A percentile compares a stretch with the other conserved stretches of the same genome.
These are phyloP conservation scores for Lutraria rhynchaena DNA, from an alignment of 1,140 invertebrate genomes.

Conservation along the genomic window DNA sequence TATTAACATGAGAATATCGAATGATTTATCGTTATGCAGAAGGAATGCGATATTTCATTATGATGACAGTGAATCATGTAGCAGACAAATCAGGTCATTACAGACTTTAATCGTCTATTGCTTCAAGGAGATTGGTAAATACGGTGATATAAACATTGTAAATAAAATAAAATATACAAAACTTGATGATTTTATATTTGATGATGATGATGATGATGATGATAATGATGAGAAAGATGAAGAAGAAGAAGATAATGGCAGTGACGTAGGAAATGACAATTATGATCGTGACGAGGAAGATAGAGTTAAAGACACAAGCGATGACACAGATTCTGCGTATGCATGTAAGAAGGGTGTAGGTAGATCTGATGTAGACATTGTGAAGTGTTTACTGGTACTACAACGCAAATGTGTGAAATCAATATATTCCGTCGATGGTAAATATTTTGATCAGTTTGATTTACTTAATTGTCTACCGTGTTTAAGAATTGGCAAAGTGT, in stretches of 20 bases:
- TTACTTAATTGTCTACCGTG: background rate
- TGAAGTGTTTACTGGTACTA: background rate
- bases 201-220: no score
- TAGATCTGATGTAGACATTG: background rate
- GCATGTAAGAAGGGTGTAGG: background rate
- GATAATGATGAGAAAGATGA: constrained; percentile 1
- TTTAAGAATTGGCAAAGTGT: no score
- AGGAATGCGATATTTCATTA: no score
- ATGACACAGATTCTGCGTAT: background rate
- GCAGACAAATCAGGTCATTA: no score
- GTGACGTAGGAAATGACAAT: constrained; percentile 1
- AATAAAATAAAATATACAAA: no score
- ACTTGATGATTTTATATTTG: background rate
- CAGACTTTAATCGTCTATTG: no score
- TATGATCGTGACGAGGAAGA: background rate
- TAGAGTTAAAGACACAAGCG: background rate
- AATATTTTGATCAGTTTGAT: background rate
- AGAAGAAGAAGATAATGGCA: background rate
- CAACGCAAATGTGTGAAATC: background rate
- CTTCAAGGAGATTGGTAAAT: no score
- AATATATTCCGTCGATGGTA: background rate
- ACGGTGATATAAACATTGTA: no score
- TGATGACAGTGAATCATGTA: no score
- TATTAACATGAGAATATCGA: no score
- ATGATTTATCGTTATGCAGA: no score